A percentile compares a stretch with the other conserved stretches of the same genome.
phyloP scores from a whole-genome alignment of 2,888 invertebrate genomes.

The Tipula helvola region DNA sequence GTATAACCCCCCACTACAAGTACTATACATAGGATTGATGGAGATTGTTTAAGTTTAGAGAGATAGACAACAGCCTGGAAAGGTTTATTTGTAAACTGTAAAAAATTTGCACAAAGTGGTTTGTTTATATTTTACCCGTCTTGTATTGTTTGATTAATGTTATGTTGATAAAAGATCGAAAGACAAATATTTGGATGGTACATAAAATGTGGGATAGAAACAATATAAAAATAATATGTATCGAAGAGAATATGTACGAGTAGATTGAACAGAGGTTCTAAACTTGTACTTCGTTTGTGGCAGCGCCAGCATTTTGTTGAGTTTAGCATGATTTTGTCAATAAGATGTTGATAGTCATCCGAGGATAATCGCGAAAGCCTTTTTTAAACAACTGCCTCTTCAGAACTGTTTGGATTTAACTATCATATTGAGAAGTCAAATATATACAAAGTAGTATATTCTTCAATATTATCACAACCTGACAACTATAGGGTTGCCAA shows the following conservation, averaged over 20 bases:
- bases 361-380: too few relatives aligned
- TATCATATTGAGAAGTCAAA: too few relatives aligned
- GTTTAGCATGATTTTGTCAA: too few relatives aligned
- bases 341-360: too few relatives aligned
- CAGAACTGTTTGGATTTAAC: too few relatives aligned
- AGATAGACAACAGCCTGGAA: neutral
- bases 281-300: neutral
- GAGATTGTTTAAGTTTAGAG: neutral
- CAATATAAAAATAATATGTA: neutral
- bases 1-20: neutral
- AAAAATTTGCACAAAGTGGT: neutral
- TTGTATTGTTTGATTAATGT: neutral
- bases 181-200: neutral
- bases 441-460: too few relatives aligned
- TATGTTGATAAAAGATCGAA: neutral
- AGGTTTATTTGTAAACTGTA: neutral
- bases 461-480: too few relatives aligned
- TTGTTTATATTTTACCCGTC: neutral
- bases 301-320: too few relatives aligned
- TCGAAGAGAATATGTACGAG: neutral
- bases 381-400: too few relatives aligned
- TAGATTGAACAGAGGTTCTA: neutral
- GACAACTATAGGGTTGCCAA: too few relatives aligned
- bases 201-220: neutral
- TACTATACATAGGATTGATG: neutral